Evolutionary conservation across 2,888 invertebrate species (phyloP).

Genomic region (Periphyllus acericola): DNA sequence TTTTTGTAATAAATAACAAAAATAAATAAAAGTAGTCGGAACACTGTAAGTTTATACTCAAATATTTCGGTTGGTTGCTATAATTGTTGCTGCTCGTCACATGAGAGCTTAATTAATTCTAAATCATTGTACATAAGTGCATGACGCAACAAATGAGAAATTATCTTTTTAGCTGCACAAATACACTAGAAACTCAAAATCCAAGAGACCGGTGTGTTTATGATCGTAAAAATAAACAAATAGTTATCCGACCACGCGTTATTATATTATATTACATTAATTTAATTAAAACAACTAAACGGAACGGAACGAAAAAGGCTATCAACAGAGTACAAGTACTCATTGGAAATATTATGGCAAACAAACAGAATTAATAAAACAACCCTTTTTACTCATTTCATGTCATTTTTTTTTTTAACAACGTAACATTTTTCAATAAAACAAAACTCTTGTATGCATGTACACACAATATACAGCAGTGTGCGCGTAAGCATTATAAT

Average conservation of each 20-base stretch:
- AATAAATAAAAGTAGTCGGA: too few relatives aligned
- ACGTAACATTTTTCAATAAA: background rate
- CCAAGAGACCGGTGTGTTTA: too few relatives aligned
- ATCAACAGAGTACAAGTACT: background rate
- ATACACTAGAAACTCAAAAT: too few relatives aligned
- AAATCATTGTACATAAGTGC: too few relatives aligned
- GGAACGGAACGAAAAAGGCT: background rate
- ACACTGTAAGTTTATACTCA: too few relatives aligned
- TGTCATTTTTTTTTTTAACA: background rate
- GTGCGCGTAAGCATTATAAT: background rate
- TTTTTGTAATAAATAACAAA: too few relatives aligned
- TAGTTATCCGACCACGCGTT: background rate
- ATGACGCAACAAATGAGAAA: too few relatives aligned
- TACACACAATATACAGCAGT: background rate
- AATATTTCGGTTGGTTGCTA: too few relatives aligned
- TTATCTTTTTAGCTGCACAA: too few relatives aligned
- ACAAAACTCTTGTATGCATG: background rate
- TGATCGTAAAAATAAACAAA: background rate
- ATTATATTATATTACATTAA: background rate
- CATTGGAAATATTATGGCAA: background rate
- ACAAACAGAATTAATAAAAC: slow-evolving; percentile 12
- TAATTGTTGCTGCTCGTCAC: too few relatives aligned
- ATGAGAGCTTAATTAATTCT: too few relatives aligned
- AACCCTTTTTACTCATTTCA: background rate
- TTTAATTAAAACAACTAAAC: background rate